phyloP scores from a whole-genome alignment of 2,113 vertebrate genomes.

The Scatophagus argus region DNA sequence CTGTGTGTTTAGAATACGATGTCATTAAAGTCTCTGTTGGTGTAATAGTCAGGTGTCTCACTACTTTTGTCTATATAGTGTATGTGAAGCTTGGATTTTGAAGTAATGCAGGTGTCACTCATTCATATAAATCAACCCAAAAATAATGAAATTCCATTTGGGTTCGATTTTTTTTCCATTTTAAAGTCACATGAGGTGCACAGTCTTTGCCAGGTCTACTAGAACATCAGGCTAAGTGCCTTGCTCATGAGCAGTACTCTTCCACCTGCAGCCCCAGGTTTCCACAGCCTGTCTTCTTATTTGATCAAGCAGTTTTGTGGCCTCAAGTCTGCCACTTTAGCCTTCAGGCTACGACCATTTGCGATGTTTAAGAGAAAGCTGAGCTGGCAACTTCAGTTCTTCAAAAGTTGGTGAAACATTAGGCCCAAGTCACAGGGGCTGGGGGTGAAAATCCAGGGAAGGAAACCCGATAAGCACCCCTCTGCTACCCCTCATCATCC shows the following conservation, averaged over 20 bases:
- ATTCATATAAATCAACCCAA: not conserved
- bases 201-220: not conserved
- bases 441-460: slow-evolving; percentile 29
- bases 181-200: not conserved
- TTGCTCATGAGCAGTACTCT: slow-evolving; percentile 10
- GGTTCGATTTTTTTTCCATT: not conserved
- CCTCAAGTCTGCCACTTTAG: slow-evolving; percentile 42
- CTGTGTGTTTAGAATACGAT: too few relatives aligned
- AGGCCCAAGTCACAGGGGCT: slow-evolving; percentile 41
- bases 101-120: not conserved
- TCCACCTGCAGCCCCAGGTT: not conserved
- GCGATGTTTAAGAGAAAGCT: slow-evolving; percentile 60
- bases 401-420: slow-evolving; percentile 58
- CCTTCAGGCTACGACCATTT: slow-evolving; percentile 48
- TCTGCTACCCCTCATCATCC: slow-evolving; percentile 54
- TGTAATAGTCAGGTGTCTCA: too few relatives aligned
- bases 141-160: not conserved
- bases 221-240: not conserved
- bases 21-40: too few relatives aligned
- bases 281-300: slow-evolving; percentile 10
- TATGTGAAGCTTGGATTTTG: not conserved
- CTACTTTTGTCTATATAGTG: too few relatives aligned
- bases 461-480: slow-evolving; percentile 46
- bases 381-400: slow-evolving; percentile 48
- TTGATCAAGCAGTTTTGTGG: slow-evolving; percentile 34